Evolutionary conservation across 1,140 invertebrate genomes (phyloP).

Genomic region (Amphibalanus amphitrite): DNA sequence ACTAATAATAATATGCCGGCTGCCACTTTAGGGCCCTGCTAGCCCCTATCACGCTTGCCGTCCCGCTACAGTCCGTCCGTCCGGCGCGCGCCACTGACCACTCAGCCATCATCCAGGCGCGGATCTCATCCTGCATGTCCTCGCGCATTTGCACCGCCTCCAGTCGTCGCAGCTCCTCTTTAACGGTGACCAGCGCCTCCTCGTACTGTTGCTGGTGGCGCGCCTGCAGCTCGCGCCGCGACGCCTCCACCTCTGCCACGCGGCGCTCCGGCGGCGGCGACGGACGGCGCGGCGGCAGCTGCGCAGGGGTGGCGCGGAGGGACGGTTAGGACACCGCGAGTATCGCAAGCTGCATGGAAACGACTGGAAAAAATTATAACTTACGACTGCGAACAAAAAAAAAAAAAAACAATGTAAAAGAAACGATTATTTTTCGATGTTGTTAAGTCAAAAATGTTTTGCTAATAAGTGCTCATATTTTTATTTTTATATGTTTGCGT

Average conservation of each 20-base stretch:
- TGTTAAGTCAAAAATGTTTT: too few relatives aligned
- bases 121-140: slow-evolving; percentile 32
- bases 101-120: slow-evolving; percentile 33
- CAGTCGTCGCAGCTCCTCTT: slow-evolving; percentile 28
- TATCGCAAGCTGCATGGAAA: too few relatives aligned
- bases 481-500: too few relatives aligned
- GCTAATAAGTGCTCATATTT: too few relatives aligned
- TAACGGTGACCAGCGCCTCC: slow-evolving; percentile 27
- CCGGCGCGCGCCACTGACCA: slow-evolving; percentile 1
- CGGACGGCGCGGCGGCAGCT: too few relatives aligned
- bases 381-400: too few relatives aligned
- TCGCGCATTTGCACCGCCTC: slow-evolving; percentile 33
- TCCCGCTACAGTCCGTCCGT: too few relatives aligned
- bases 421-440: too few relatives aligned
- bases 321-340: background rate
- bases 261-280: slow-evolving; percentile 12
- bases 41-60: too few relatives aligned
- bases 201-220: slow-evolving; percentile 29
- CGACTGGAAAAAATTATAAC: background rate
- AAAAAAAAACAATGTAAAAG: too few relatives aligned
- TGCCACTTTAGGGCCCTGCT: too few relatives aligned
- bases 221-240: slow-evolving; percentile 25
- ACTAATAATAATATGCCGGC: too few relatives aligned
- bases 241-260: slow-evolving; percentile 19
- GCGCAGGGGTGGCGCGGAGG: background rate